Base-by-base conservation (phyloP, 2,888 invertebrate genomes). In the Caenorhabditis sp. region DNA sequence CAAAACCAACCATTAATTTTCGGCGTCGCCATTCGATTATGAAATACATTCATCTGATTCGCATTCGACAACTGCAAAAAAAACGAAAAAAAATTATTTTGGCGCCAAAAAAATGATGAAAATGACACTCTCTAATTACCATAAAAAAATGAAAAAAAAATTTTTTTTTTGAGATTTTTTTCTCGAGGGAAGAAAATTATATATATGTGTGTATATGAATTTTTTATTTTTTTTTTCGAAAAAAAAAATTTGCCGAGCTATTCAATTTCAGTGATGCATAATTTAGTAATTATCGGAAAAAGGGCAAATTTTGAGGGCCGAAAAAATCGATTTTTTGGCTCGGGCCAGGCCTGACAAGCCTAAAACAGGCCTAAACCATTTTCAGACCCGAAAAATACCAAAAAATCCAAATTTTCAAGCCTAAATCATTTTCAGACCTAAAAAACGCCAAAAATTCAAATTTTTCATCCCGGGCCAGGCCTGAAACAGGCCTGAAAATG, bases 41-140 rank as follows among this genome's bases (percentile, higher is more conserved):
- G 72, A 12, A 74, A 27, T 23, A 49, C 55, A 37, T 62, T 58
- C 69, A 74, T 74, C 10, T 65, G 63, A 55, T 69, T 69, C 54
- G 74, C 74, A 74, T 74, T 74, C 74, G 74, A 66, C 23, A 74
- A 60, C 74, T 74, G 74, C 10, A 74, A 69, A 63, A 23, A 36
- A 8, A 50, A 61, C 1, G 36, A 37, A 36, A 24, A n/a, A 27
- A 5, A 19, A 51, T 26, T 26, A 26, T 55, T 26, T 55, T 23
- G 8, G 50, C 19, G 50, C 50, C 17, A 23, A 21, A 19, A 23
- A 51, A 23, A 51, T 19, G 3, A 19, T 51, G 21, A 8, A 23
- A 21, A 6, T 43, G 43, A 43, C 43, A 43, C 17, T 17, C 43
- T 17, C 43, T 43, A 43, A 43, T 43, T 43, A 43, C 14, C 43